phyloP scores from a whole-genome alignment of 1,140 invertebrate genomes.

The Drosophila takahashii region DNA sequence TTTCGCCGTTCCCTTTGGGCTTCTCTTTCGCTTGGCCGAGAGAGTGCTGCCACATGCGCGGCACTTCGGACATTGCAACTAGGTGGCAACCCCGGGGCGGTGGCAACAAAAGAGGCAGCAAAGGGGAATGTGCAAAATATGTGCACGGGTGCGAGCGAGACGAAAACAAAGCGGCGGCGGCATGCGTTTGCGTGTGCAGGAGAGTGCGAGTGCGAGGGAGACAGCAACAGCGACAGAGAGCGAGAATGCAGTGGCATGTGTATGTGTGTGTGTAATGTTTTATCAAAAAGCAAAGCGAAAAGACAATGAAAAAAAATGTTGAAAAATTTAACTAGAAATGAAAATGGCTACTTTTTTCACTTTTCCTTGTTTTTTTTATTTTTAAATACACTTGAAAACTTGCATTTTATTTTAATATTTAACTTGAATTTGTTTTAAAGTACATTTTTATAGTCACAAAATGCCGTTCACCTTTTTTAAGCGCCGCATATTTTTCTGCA shows the following conservation, averaged over 20 bases:
- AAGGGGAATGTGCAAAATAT: slow-evolving; percentile 49
- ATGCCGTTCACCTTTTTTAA: slow-evolving; percentile 83
- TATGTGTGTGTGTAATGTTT: slow-evolving; percentile 65
- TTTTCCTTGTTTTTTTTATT: slow-evolving; percentile 5
- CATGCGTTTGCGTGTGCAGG: slow-evolving; percentile 23
- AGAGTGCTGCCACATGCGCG: slow-evolving; percentile 32
- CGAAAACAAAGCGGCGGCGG: slow-evolving; percentile 18
- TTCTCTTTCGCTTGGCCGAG: slow-evolving; percentile 7
- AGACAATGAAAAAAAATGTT: slow-evolving; percentile 69
- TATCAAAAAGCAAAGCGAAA: slow-evolving; percentile 76
- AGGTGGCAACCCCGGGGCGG: slow-evolving; percentile 63
- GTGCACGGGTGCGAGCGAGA: slow-evolving; percentile 27
- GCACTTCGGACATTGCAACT: slow-evolving; percentile 33
- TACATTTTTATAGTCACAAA: slow-evolving; percentile 49
- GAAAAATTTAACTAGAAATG: slow-evolving; percentile 63
- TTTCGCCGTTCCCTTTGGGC: slow-evolving; percentile 8
- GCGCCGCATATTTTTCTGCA: slow-evolving; percentile 82
- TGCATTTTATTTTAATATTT: slow-evolving; percentile 10
- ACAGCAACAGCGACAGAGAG: slow-evolving; percentile 11
- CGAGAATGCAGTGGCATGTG: slow-evolving; percentile 33
- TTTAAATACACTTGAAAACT: slow-evolving; percentile 10
- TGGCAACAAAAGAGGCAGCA: slow-evolving; percentile 48
- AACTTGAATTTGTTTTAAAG: slow-evolving; percentile 15
- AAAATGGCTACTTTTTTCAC: slow-evolving; percentile 50
- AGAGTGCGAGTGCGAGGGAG: slow-evolving; percentile 9